A percentile compares a stretch with the other conserved stretches of the same genome.
Conservation (phyloP, 2,888 invertebrate species). For the Tenthredo distinguenda region DNA sequence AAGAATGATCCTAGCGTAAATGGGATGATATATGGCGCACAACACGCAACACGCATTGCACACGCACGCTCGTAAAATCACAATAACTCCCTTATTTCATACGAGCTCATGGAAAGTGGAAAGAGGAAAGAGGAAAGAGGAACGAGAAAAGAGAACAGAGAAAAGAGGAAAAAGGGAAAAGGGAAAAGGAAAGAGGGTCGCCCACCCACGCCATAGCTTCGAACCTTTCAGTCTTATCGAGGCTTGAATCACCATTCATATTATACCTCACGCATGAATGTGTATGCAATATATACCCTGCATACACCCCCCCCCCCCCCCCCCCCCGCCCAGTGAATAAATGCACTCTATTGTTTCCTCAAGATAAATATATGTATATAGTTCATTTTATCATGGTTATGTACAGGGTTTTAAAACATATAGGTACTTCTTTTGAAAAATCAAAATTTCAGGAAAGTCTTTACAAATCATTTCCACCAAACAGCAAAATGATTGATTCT, state of each 20-base stretch:
- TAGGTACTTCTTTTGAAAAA: too few species aligned
- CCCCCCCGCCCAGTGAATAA: background rate
- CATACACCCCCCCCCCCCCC: background rate
- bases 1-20: background rate
- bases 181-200: constrained; percentile 5
- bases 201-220: constrained; percentile 16
- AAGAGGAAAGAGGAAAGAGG: background rate
- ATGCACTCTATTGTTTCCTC: constrained; percentile 2
- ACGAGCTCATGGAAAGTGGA: background rate
- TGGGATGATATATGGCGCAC: constrained; percentile 2
- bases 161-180: background rate
- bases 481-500: too few species aligned
- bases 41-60: constrained; percentile 14
- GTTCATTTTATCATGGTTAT: too few species aligned
- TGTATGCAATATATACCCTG: background rate
- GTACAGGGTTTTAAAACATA: too few species aligned
- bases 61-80: constrained; percentile 41
- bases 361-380: background rate
- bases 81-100: constrained; percentile 26
- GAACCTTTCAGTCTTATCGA: constrained; percentile 45
- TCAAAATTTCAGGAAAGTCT: too few species aligned
- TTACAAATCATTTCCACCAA: too few species aligned
- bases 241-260: constrained; percentile 28
- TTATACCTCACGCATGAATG: constrained; percentile 2
- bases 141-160: background rate